Percentiles rank a stretch among this genome's conserved stretches.
Evolutionary conservation across 2,113 vertebrate genomes (phyloP).

Genomic region (Laticauda laticaudata): DNA sequence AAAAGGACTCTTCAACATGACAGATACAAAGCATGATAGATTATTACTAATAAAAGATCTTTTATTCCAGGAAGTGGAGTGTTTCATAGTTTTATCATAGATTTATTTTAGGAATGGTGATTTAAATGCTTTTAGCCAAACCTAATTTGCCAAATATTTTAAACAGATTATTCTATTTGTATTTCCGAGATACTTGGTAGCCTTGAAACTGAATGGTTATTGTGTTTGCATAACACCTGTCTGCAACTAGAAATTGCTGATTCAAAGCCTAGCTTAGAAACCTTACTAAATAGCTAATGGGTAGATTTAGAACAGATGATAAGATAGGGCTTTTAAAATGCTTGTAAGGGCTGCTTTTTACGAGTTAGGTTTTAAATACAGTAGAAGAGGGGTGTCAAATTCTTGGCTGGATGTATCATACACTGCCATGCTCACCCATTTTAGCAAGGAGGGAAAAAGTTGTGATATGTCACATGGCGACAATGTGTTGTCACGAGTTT

Average conservation of each 20-base stretch:
- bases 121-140: conserved; percentile 23
- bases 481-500: too few species aligned
- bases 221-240: neutral
- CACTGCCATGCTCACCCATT: too few species aligned
- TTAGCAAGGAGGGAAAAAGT: too few species aligned
- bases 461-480: too few species aligned
- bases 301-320: neutral
- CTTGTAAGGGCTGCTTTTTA: neutral
- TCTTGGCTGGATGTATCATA: too few species aligned
- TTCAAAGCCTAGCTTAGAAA: neutral
- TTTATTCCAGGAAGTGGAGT: conserved; percentile 19
- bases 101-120: conserved; percentile 5
- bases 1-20: conserved; percentile 26
- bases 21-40: conserved; percentile 29
- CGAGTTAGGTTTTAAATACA: neutral
- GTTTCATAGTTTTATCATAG: neutral
- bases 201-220: neutral
- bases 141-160: conserved; percentile 12
- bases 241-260: neutral
- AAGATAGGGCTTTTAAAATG: neutral
- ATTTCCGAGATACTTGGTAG: neutral
- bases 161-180: conserved; percentile 8
- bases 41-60: conserved; percentile 23
- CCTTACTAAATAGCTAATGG: neutral
- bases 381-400: too few species aligned